Evolutionary conservation across 2,888 invertebrate species (phyloP), one percentile per base, ranked within the genome.

Genomic region (Pimpla rufipes): DNA sequence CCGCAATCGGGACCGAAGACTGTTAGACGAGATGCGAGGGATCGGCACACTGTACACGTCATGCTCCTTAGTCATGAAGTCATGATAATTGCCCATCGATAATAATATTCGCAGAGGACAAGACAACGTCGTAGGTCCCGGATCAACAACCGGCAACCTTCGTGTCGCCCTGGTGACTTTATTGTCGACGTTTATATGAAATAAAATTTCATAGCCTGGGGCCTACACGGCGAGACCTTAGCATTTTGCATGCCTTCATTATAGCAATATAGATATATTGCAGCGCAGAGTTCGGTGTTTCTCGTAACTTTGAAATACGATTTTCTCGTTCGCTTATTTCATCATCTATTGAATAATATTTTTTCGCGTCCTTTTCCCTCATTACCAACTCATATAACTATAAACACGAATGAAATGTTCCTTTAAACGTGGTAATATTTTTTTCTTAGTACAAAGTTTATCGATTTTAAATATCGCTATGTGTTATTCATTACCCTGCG

Each of bases 191-290:
- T 35, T 66, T 71, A 50, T 50, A 40, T 37, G 23, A 50, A 71
- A 16, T 37, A 42, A 55, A 68, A 68, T 68, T 66, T 59, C 18
- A 55, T 13, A 73, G 78, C 59, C 55, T 35, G 57, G 16, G 50
- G 57, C 23, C 66, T 71, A 23, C 66, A 67, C 66, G 76, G 77
- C 57, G 66, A 66, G 77, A 73, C 73, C 71, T 83, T 76, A 80
- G 67, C 80, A 83, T n/a, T 77, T 81, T 77, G 7, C 50, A 66
- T 11, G 52, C 29, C 64, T 40, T 52, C 3, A 37, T 40, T 16
- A 42, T 47, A 67, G n/a, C n/a, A 16, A 52, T 66, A 66, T 18
- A 59, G 37, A 35, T 29, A 52, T 35, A 50, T 55, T 35, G 37
- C 11, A 4, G 21, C 21, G 55, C 18, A 52, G 8, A 5, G 35